Percentiles rank a stretch among this genome's conserved stretches.
phyloP scores from a whole-genome alignment of 1,140 invertebrate species.

The Drosophila seguyi region DNA sequence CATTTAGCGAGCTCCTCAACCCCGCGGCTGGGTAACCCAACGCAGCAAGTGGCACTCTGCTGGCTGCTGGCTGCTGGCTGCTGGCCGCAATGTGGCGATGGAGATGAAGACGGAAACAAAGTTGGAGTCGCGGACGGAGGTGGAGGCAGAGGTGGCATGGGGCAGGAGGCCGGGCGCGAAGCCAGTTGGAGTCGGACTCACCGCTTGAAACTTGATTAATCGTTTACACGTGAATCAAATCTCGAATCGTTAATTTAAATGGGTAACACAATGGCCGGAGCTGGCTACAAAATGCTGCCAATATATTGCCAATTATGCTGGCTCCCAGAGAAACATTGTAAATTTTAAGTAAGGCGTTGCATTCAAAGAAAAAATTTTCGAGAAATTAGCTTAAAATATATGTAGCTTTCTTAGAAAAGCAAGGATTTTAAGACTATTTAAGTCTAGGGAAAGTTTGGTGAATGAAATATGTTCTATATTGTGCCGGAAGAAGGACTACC shows the following conservation, averaged over 20 bases:
- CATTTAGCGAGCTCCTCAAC: conserved; percentile 58
- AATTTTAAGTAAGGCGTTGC: conserved; percentile 18
- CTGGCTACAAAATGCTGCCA: conserved; percentile 58
- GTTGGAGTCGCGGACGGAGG: conserved; percentile 13
- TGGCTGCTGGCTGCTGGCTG: conserved; percentile 24
- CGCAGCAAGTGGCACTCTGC: conserved; percentile 41
- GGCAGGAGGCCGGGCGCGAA: conserved; percentile 5
- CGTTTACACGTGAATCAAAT: conserved; percentile 81
- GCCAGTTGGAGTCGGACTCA: conserved; percentile 44
- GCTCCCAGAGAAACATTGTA: conserved; percentile 47
- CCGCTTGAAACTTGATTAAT: conserved; percentile 77
- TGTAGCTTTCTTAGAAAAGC: too few species aligned
- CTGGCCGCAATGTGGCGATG: conserved; percentile 23
- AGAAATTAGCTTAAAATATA: background rate
- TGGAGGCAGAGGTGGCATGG: conserved; percentile 12
- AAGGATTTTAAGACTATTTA: background rate
- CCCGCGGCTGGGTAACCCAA: conserved; percentile 52
- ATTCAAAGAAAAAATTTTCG: conserved; percentile 8
- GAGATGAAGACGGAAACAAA: conserved; percentile 30
- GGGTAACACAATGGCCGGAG: conserved; percentile 49
- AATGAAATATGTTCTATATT: background rate
- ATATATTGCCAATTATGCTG: conserved; percentile 75
- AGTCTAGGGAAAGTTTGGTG: background rate
- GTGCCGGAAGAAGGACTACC: background rate
- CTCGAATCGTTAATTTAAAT: conserved; percentile 75